Conservation (phyloP, 2,113 vertebrate species). For the Gorsachius goisagi region DNA sequence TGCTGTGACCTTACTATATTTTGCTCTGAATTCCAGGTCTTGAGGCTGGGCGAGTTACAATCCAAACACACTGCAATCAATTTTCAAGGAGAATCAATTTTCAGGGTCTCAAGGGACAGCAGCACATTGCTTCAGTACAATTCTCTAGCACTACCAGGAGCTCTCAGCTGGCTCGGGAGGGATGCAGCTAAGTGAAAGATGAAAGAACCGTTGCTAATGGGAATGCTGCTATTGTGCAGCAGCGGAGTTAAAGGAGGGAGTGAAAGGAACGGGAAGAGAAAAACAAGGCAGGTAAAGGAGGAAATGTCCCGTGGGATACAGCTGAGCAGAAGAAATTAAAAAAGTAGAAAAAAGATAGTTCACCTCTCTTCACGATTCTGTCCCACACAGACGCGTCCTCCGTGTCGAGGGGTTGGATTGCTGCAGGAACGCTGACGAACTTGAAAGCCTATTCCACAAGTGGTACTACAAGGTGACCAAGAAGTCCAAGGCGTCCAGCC, state of each 20-base stretch:
- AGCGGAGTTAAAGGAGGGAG: background rate
- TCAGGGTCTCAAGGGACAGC: background rate
- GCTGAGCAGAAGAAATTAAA: background rate
- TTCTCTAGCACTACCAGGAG: background rate
- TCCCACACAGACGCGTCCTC: constrained; percentile 94
- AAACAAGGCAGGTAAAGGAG: background rate
- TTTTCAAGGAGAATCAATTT: constrained; percentile 23
- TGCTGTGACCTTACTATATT: background rate
- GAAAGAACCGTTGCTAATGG: background rate
- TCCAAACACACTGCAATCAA: background rate
- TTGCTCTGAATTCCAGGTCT: background rate
- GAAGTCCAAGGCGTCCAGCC: constrained; percentile 97
- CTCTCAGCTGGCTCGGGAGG: background rate
- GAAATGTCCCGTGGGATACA: background rate
- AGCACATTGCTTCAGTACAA: background rate
- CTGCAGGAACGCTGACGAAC: constrained; percentile 96
- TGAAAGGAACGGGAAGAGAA: background rate
- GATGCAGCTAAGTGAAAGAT: background rate
- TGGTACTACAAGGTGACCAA: constrained; percentile 96
- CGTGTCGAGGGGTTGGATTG: constrained; percentile 92
- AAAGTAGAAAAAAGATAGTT: background rate
- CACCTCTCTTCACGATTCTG: constrained; percentile 97
- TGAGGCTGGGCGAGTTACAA: background rate
- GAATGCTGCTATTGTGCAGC: background rate
- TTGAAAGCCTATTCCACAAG: constrained; percentile 96